phyloP scores from a whole-genome alignment of 2,113 vertebrate genomes.

The Neomonachus schauinslandi region DNA sequence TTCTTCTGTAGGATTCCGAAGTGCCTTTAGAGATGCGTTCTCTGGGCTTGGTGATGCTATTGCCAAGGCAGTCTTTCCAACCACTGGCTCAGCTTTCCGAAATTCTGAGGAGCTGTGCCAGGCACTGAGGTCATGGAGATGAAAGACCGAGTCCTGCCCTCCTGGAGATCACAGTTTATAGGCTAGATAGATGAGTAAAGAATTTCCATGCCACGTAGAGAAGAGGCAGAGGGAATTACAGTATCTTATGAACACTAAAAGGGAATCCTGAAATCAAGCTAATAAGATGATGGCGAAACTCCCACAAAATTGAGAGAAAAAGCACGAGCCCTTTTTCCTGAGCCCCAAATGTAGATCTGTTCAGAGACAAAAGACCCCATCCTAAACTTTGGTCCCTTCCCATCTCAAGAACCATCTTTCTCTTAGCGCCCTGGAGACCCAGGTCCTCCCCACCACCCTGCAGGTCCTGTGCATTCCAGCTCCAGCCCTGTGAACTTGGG shows the following conservation, averaged over 20 bases:
- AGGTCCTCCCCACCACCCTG: constrained; percentile 24
- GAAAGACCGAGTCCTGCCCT: not conserved
- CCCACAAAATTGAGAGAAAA: not conserved
- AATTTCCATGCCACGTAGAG: not conserved
- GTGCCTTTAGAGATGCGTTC: not conserved
- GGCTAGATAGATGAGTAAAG: not conserved
- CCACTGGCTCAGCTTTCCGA: not conserved
- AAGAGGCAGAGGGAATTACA: not conserved
- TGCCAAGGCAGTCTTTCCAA: not conserved
- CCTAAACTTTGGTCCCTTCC: constrained; percentile 42
- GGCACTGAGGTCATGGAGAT: not conserved
- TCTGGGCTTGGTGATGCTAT: not conserved
- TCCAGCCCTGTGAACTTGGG: constrained; percentile 68
- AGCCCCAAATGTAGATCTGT: not conserved
- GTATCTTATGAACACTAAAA: not conserved
- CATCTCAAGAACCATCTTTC: constrained; percentile 42
- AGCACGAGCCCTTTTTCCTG: not conserved
- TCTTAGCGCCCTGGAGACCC: constrained; percentile 39
- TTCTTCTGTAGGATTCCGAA: not conserved
- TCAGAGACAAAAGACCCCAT: not conserved
- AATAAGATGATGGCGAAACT: not conserved
- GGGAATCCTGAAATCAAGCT: not conserved
- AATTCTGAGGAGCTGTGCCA: not conserved
- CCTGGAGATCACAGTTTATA: not conserved
- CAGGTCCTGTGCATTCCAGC: constrained; percentile 69